phyloP scores from a whole-genome alignment of 2,888 invertebrate genomes.

The Volucella zonaria region DNA sequence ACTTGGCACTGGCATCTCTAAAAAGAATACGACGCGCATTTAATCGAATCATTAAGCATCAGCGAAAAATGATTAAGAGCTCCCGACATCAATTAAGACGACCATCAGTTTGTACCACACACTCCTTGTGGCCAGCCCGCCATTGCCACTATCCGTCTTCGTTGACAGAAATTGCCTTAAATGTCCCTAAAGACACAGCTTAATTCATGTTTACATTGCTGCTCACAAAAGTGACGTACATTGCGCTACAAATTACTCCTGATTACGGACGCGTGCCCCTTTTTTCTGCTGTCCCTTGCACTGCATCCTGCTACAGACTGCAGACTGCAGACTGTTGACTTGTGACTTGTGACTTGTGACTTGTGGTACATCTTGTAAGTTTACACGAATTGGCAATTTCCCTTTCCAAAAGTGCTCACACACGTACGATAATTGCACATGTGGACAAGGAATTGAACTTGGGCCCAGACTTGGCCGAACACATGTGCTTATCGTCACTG shows the following conservation, averaged over 20 bases:
- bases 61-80: conserved; percentile 69
- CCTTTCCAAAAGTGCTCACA: conserved; percentile 61
- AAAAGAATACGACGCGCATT: conserved; percentile 24
- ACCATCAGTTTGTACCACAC: conserved; percentile 32
- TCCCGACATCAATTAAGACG: conserved; percentile 71
- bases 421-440: conserved; percentile 67
- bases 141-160: conserved; percentile 43
- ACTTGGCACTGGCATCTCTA: background rate
- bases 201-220: conserved; percentile 72
- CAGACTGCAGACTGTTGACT: no score
- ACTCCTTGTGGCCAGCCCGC: conserved; percentile 6
- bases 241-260: conserved; percentile 72
- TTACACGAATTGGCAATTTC: conserved; percentile 64
- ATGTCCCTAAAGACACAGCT: conserved; percentile 68
- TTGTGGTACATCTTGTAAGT: conserved; percentile 46
- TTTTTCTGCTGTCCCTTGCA: conserved; percentile 6
- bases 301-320: background rate
- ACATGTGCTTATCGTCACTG: conserved; percentile 32
- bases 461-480: background rate
- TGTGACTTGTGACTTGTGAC: background rate
- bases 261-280: conserved; percentile 70
- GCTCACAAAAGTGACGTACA: conserved; percentile 69
- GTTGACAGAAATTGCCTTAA: conserved; percentile 70
- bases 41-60: conserved; percentile 61
- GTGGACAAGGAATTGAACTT: background rate